Conservation (phyloP, 2,113 vertebrate species). For the Athene cunicularia region DNA sequence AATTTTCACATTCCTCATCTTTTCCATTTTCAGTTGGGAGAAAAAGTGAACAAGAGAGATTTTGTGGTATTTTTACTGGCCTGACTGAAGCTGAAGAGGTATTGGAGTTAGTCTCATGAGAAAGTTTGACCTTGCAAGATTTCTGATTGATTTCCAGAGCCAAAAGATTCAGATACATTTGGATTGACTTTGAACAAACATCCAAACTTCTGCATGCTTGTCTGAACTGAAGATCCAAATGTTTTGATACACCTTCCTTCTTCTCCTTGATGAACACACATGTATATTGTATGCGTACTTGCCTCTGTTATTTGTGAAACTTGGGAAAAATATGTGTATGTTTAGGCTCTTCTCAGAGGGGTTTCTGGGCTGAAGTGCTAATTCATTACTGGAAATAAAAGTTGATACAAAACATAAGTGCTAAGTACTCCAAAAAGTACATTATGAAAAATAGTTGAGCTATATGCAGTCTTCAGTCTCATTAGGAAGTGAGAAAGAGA, state of each 20-base stretch:
- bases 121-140: constrained; percentile 51
- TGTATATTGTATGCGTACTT: background rate
- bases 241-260: background rate
- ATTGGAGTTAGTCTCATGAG: constrained; percentile 58
- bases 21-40: constrained; percentile 50
- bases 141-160: constrained; percentile 34
- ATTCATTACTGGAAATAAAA: constrained; percentile 47
- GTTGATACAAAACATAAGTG: constrained; percentile 33
- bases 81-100: constrained; percentile 25
- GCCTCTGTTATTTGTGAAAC: background rate
- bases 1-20: constrained; percentile 63
- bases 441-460: constrained; percentile 35
- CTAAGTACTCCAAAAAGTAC: constrained; percentile 34
- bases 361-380: constrained; percentile 7
- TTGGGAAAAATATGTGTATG: background rate
- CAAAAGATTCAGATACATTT: constrained; percentile 26
- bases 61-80: constrained; percentile 71
- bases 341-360: constrained; percentile 10
- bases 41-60: constrained; percentile 44
- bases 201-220: background rate
- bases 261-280: background rate
- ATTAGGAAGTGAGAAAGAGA: constrained; percentile 54
- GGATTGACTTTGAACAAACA: constrained; percentile 21
- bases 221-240: constrained; percentile 9
- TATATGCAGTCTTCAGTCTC: constrained; percentile 32